phyloP scores from a whole-genome alignment of 2,888 invertebrate species.

The Eulithis testata region DNA sequence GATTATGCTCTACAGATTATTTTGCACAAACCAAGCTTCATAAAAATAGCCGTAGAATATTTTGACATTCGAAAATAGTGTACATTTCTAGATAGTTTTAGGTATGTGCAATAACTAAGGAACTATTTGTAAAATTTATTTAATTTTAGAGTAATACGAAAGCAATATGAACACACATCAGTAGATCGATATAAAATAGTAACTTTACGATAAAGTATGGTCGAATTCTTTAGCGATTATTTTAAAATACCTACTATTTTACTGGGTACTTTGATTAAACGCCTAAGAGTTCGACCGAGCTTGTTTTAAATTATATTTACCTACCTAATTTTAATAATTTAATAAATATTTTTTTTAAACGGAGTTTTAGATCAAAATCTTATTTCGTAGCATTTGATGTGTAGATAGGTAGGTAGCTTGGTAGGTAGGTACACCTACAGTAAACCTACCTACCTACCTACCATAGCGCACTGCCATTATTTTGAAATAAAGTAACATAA shows the following conservation, averaged over 20 bases:
- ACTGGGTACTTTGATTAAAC: background rate
- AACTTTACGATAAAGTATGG: background rate
- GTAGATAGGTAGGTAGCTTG: constrained; percentile 1
- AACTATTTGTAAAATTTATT: constrained; percentile 32
- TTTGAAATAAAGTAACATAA: constrained; percentile 21
- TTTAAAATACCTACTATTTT: too few relatives aligned
- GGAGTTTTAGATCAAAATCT: background rate
- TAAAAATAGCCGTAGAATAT: constrained; percentile 1
- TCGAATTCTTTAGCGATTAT: background rate
- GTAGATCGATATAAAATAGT: constrained; percentile 46
- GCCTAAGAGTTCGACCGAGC: background rate
- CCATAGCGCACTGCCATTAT: constrained; percentile 25
- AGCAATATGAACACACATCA: constrained; percentile 79
- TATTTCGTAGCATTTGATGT: background rate
- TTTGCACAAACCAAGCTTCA: constrained; percentile 5
- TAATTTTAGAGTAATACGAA: constrained; percentile 67
- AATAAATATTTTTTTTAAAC: background rate
- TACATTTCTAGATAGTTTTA: constrained; percentile 20
- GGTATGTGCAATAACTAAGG: constrained; percentile 24
- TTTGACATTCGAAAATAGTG: constrained; percentile 11
- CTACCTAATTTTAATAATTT: background rate
- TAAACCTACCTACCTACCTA: background rate
- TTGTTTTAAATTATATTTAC: background rate
- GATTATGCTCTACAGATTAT: background rate
- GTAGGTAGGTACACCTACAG: background rate